Conservation (phyloP, 2,888 invertebrate species). For the Clepsis dumicolana region DNA sequence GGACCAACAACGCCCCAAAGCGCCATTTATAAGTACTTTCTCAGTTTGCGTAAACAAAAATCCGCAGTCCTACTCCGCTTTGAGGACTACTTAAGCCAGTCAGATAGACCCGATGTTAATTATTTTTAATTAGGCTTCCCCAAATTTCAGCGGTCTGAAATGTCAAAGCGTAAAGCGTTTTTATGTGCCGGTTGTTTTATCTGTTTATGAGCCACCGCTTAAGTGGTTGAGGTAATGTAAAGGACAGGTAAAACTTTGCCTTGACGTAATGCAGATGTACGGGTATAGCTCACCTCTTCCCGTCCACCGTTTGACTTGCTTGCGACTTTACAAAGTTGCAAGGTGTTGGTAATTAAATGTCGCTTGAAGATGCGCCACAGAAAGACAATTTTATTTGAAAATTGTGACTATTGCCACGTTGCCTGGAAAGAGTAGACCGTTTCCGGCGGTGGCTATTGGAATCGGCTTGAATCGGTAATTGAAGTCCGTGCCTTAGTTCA, state of each 20-base stretch:
- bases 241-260: slow-evolving; percentile 57
- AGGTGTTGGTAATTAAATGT: slow-evolving; percentile 26
- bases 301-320: slow-evolving; percentile 7
- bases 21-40: slow-evolving; percentile 17
- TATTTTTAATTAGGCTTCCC: slow-evolving; percentile 37
- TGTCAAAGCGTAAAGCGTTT: slow-evolving; percentile 26
- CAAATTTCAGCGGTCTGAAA: slow-evolving; percentile 24
- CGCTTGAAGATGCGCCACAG: background rate
- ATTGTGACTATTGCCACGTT: background rate
- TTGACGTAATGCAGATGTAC: slow-evolving; percentile 61
- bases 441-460: background rate
- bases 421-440: background rate
- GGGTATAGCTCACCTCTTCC: slow-evolving; percentile 3
- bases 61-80: slow-evolving; percentile 24
- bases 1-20: slow-evolving; percentile 24
- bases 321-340: slow-evolving; percentile 33
- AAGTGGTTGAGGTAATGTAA: slow-evolving; percentile 48
- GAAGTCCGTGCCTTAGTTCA: background rate
- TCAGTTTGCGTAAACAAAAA: slow-evolving; percentile 12
- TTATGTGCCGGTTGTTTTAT: slow-evolving; percentile 30
- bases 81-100: slow-evolving; percentile 9
- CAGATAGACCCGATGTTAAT: slow-evolving; percentile 29
- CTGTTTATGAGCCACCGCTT: slow-evolving; percentile 25
- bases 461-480: slow-evolving; percentile 11
- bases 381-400: background rate